A percentile compares a stretch with the other conserved stretches of the same genome.
These are phyloP conservation scores for Eunapius fragilis DNA, from an alignment of 37 sponge, comb jelly and placozoan genomes.

Conservation along the genomic window DNA sequence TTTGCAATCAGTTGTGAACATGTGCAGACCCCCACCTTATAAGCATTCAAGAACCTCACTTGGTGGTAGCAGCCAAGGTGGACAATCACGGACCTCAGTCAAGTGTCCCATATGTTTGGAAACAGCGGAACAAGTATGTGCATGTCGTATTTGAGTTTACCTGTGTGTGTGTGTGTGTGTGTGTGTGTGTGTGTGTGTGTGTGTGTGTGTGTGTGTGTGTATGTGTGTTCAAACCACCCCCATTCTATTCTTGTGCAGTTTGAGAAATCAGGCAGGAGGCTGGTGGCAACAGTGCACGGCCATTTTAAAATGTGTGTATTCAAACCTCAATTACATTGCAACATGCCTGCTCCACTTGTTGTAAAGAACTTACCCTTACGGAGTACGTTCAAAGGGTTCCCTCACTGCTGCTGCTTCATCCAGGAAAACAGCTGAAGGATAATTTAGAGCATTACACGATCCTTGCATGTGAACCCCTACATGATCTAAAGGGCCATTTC, in stretches of 20 bases:
- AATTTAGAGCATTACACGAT: too few relatives aligned
- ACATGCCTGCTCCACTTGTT: conserved; percentile 73
- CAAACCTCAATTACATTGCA: conserved; percentile 21
- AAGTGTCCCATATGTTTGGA: not conserved
- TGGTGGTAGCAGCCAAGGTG: not conserved
- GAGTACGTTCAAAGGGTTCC: conserved; percentile 53
- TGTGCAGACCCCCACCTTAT: not conserved
- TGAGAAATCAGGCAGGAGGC: conserved; percentile 28
- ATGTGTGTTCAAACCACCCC: too few relatives aligned
- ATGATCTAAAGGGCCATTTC: too few relatives aligned
- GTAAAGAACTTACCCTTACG: conserved; percentile 45
- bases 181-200: too few relatives aligned
- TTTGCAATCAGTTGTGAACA: not conserved
- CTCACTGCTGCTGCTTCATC: too few relatives aligned
- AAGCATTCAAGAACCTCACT: not conserved
- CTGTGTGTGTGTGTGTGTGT: not conserved
- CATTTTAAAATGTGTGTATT: conserved; percentile 68
- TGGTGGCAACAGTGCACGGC: conserved; percentile 73
- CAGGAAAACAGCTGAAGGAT: too few relatives aligned
- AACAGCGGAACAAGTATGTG: not conserved
- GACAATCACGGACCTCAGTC: not conserved
- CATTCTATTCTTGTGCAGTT: conserved; percentile 31
- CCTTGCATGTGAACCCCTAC: too few relatives aligned
- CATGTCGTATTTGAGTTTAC: too few relatives aligned
- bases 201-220: too few relatives aligned